Percentiles rank a stretch among this genome's conserved stretches.
Evolutionary conservation across 2,888 invertebrate genomes (phyloP).

Genomic region (Andrena dorsata): DNA sequence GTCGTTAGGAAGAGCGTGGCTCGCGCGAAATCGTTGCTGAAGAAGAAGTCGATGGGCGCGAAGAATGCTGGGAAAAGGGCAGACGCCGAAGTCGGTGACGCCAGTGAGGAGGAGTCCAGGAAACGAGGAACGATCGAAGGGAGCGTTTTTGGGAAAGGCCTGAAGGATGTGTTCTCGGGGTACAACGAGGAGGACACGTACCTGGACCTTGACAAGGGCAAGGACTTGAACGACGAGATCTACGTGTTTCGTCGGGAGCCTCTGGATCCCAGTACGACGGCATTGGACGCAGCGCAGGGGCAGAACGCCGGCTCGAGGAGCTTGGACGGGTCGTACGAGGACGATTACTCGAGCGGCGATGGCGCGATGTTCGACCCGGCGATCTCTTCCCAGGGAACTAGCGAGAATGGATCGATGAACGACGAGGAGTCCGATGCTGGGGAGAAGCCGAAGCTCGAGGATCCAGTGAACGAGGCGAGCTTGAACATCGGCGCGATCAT

Average conservation of each 20-base stretch:
- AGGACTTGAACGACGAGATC: constrained; percentile 65
- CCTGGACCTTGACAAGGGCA: constrained; percentile 55
- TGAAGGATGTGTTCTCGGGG: constrained; percentile 10
- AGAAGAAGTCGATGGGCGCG: not conserved
- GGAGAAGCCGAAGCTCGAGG: constrained; percentile 17
- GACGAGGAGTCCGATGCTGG: not conserved
- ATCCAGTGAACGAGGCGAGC: constrained; percentile 67
- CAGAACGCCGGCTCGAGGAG: constrained; percentile 36
- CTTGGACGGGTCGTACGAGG: not conserved
- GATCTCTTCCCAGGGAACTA: not conserved
- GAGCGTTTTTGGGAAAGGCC: not conserved
- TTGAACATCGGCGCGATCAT: constrained; percentile 78
- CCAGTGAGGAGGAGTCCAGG: not conserved
- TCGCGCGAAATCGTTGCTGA: constrained; percentile 22
- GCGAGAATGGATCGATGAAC: not conserved
- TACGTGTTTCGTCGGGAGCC: constrained; percentile 69
- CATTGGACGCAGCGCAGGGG: constrained; percentile 26
- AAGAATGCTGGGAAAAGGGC: constrained; percentile 16
- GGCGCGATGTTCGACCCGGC: constrained; percentile 35
- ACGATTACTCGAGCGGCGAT: constrained; percentile 43
- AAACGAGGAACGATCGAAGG: not conserved
- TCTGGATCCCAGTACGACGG: not conserved
- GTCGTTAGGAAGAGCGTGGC: not conserved
- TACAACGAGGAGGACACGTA: constrained; percentile 45
- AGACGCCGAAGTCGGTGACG: too few relatives aligned